These are phyloP conservation scores for Andrena cerasifolii DNA, from an alignment of 1,140 invertebrate genomes.

Conservation along the genomic window DNA sequence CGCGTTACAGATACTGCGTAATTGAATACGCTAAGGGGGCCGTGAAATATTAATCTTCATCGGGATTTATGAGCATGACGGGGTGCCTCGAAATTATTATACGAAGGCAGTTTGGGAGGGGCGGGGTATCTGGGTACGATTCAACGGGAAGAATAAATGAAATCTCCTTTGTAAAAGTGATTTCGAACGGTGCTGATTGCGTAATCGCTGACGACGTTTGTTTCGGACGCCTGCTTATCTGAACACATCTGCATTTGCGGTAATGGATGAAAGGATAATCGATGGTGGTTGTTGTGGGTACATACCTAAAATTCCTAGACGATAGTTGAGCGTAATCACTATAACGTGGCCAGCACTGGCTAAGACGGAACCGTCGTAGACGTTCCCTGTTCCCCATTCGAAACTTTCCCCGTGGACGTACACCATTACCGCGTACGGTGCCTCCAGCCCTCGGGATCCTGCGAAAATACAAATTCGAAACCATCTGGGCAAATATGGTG, in stretches of 20 bases:
- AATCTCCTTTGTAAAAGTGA: too few relatives aligned
- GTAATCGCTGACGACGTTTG: too few relatives aligned
- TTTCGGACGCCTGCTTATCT: too few relatives aligned
- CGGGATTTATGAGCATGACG: constrained; percentile 7
- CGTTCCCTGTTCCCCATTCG: constrained; percentile 92
- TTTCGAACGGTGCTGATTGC: too few relatives aligned
- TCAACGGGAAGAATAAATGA: constrained; percentile 8
- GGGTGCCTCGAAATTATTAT: constrained; percentile 27
- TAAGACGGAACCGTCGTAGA: constrained; percentile 93
- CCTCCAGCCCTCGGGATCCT: constrained; percentile 89
- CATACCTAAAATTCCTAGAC: constrained; percentile 93
- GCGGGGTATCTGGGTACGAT: background rate
- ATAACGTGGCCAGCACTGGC: constrained; percentile 94
- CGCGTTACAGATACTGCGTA: background rate
- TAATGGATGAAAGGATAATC: too few relatives aligned
- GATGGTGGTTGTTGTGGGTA: background rate
- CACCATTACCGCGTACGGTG: constrained; percentile 91
- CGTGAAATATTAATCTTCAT: constrained; percentile 36
- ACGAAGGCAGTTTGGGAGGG: background rate
- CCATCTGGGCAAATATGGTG: background rate
- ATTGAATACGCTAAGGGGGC: constrained; percentile 24
- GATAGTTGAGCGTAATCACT: constrained; percentile 95
- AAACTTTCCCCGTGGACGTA: constrained; percentile 93
- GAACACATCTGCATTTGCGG: too few relatives aligned
- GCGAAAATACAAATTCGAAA: constrained; percentile 30